These are phyloP conservation scores for Thalassophryne amazonica DNA, from an alignment of 2,797 vertebrate genomes.

Conservation along the genomic window DNA sequence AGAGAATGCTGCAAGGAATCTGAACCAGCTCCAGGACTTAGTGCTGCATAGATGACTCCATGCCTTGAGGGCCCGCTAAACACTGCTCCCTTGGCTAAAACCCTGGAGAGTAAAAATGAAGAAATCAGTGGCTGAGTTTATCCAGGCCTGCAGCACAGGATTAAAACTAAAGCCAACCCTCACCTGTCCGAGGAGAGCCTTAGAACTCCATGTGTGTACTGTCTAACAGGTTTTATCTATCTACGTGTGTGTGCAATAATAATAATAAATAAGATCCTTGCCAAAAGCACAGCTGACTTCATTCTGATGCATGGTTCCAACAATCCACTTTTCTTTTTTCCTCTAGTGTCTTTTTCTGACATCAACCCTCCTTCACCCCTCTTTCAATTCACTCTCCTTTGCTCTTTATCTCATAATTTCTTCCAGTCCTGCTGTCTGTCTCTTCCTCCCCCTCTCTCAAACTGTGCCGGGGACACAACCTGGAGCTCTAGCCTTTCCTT, in stretches of 20 bases:
- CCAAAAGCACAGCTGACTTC: constrained; percentile 77
- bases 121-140: constrained; percentile 74
- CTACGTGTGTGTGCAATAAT: constrained; percentile 24
- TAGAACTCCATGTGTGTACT: constrained; percentile 29
- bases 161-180: constrained; percentile 76
- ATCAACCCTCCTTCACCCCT: constrained; percentile 41
- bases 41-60: constrained; percentile 74
- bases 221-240: too few species aligned
- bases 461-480: constrained; percentile 66
- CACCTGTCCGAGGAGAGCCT: constrained; percentile 70
- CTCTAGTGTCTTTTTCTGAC: constrained; percentile 59
- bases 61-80: constrained; percentile 79
- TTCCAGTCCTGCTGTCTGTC: constrained; percentile 68
- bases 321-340: constrained; percentile 57
- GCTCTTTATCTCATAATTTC: constrained; percentile 71
- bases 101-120: constrained; percentile 63
- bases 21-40: constrained; percentile 77
- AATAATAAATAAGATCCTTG: constrained; percentile 80
- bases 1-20: constrained; percentile 73
- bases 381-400: constrained; percentile 38
- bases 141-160: constrained; percentile 80
- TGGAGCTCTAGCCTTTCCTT: constrained; percentile 63
- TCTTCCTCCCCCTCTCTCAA: constrained; percentile 60
- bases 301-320: constrained; percentile 75
- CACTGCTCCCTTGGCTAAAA: constrained; percentile 73